phyloP scores from a whole-genome alignment of 2,113 vertebrate species.

The Anhinga rufa region DNA sequence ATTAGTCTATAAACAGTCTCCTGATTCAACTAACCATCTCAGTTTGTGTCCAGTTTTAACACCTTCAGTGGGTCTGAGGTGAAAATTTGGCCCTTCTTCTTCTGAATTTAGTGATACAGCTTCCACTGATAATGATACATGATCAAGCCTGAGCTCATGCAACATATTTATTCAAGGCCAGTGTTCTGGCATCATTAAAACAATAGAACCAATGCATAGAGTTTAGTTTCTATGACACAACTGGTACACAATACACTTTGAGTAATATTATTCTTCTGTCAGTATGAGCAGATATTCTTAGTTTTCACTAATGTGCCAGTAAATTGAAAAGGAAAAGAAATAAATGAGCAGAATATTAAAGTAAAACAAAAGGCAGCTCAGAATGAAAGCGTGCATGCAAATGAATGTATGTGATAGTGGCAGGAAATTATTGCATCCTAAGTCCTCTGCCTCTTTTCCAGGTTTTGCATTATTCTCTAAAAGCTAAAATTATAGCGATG shows the following conservation, averaged over 20 bases:
- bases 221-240: not conserved
- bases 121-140: not conserved
- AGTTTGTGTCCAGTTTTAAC: not conserved
- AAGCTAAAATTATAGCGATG: not conserved
- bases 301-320: not conserved
- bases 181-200: not conserved
- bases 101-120: not conserved
- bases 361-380: not conserved
- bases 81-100: not conserved
- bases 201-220: not conserved
- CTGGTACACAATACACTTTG: not conserved
- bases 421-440: not conserved
- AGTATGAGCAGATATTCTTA: not conserved
- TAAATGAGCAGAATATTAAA: not conserved
- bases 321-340: not conserved
- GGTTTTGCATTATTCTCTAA: slow-evolving; percentile 9
- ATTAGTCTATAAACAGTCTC: not conserved
- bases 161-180: not conserved
- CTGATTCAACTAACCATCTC: not conserved
- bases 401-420: not conserved
- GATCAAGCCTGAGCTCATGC: not conserved
- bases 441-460: not conserved
- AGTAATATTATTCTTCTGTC: not conserved
- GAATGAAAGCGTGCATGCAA: not conserved
- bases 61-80: not conserved